Evolutionary conservation across 1,140 invertebrate species (phyloP).

Genomic region (Pectinophora gossypiella): DNA sequence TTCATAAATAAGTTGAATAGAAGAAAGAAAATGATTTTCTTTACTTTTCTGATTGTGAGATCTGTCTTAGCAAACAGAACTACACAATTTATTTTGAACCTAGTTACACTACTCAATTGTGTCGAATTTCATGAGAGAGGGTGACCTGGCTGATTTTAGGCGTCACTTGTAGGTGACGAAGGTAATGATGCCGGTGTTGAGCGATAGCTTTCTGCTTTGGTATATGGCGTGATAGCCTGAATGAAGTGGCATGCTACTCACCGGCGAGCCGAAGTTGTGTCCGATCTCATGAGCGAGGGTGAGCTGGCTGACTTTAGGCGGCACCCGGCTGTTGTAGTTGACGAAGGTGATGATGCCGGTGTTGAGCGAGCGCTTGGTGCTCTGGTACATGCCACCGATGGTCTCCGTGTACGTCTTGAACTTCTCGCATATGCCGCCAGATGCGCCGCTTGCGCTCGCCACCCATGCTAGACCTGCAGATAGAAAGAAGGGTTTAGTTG

Average conservation of each 20-base stretch:
- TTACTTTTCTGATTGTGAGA: too few species aligned
- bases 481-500: too few species aligned
- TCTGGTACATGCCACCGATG: constrained; percentile 93
- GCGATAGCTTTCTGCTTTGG: constrained; percentile 93
- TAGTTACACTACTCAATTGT: too few species aligned
- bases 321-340: constrained; percentile 98
- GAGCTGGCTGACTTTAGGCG: constrained; percentile 96
- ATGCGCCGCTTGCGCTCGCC: constrained; percentile 95
- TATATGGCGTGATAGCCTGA: too few species aligned
- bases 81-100: too few species aligned
- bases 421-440: constrained; percentile 98
- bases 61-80: too few species aligned
- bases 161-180: constrained; percentile 99
- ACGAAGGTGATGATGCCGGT: constrained; percentile 99
- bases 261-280: constrained; percentile 98
- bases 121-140: constrained; percentile 98
- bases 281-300: constrained; percentile 99
- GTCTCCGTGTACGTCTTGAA: constrained; percentile 98
- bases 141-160: constrained; percentile 98
- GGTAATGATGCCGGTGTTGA: constrained; percentile 99
- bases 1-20: too few species aligned
- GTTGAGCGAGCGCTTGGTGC: constrained; percentile 95
- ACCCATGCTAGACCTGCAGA: constrained; percentile 95
- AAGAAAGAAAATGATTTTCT: too few species aligned
- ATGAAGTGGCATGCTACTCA: too few species aligned